Base-by-base conservation (phyloP, 2,888 invertebrate species). In the Chrysolina americana region DNA sequence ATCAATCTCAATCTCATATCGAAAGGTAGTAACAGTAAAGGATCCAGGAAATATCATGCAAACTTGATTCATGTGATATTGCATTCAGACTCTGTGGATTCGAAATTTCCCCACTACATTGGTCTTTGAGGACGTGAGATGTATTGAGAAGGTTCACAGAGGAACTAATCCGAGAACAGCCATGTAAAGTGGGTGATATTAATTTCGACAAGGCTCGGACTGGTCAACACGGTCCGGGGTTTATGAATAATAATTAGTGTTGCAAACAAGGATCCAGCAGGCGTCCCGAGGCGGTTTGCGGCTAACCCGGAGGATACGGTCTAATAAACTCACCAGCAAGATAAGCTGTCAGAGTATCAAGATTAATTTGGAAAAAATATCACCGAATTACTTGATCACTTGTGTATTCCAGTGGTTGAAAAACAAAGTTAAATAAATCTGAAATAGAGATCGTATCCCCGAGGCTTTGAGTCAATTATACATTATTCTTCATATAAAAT, bases 221-320 rank as follows among this genome's bases (percentile, higher is more conserved):
- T 85, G 86, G 86, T 85, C 86, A 86, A 83, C 82, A 81, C 82
- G 86, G 85, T 83, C 83, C 83, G 81, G 83, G 83, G 69, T 86
- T 86, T 88, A 88, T 88, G 88, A 88, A 88, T 88, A 87, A 87
- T 88, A 88, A 88, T 88, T 87, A 87, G 86, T 84, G 86, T 86
- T 86, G 85, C 86, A 85, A 87, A 87, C 86, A 87, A 86, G 87
- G 86, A 84, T 85, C 84, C 74, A 81, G 83, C 82, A 81, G 83
- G 84, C 84, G 84, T 84, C 85, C 83, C 83, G 81, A 79, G 80
- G 84, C 81, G 85, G 86, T 85, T 82, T 85, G 85, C 76, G 85
- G 86, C 78, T 65, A 69, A 81, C 85, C 85, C 73, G 65, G 68
- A 74, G 76, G 75, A 77, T 74, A 73, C 73, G 79, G 74, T 75